Evolutionary conservation across 2,797 vertebrate species (phyloP).

Genomic region (Tragelaphus eurycerus): DNA sequence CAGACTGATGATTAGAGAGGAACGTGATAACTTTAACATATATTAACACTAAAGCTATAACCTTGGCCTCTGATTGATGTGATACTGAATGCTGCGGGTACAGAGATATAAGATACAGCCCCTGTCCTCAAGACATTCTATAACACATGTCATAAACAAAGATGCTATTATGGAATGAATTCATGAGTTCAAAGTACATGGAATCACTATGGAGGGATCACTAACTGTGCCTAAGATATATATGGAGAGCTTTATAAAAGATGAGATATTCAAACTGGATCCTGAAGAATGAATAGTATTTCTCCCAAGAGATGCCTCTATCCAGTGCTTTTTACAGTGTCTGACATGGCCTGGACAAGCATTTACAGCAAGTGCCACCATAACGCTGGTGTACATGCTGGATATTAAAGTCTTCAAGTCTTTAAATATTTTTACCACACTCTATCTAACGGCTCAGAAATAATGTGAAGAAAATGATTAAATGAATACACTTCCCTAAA

Average conservation of each 20-base stretch:
- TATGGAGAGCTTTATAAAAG: neutral
- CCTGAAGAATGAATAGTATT: neutral
- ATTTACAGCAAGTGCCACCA: neutral
- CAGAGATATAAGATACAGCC: neutral
- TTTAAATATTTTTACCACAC: neutral
- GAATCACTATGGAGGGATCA: neutral
- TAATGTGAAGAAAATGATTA: neutral
- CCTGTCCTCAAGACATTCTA: neutral
- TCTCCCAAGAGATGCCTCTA: neutral
- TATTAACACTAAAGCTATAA: neutral
- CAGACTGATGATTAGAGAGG: neutral
- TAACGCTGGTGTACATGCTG: neutral
- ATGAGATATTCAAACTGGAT: neutral
- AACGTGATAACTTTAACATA: neutral
- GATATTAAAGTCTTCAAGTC: neutral
- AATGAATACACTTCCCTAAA: slow-evolving; percentile 22
- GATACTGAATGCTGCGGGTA: neutral
- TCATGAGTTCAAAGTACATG: neutral
- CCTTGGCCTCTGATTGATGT: neutral
- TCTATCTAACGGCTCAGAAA: neutral
- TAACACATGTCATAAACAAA: neutral
- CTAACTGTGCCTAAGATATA: neutral
- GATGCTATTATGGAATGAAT: neutral
- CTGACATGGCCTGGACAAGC: neutral
- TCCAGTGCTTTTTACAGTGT: neutral